phyloP scores from a whole-genome alignment of 2,113 vertebrate species.

The Chamaetylas fuelleborni region DNA sequence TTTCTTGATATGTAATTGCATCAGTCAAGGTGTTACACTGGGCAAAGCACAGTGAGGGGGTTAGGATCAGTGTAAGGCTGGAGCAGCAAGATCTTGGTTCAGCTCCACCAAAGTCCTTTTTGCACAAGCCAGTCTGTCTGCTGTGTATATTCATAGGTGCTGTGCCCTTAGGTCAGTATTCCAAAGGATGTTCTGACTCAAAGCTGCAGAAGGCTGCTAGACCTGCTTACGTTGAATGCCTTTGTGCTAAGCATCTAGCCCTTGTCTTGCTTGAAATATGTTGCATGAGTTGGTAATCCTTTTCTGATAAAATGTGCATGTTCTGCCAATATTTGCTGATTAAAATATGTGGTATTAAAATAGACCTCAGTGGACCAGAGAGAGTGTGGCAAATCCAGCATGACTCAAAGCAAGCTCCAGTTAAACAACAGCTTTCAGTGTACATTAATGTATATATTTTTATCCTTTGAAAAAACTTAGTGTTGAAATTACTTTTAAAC shows the following conservation, averaged over 20 bases:
- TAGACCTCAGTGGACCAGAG: neutral
- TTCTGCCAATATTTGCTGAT: neutral
- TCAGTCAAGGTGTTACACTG: neutral
- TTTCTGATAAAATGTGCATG: neutral
- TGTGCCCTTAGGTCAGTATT: neutral
- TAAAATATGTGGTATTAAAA: neutral
- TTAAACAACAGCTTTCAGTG: neutral
- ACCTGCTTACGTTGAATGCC: neutral
- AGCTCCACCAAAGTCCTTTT: neutral
- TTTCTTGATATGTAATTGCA: neutral
- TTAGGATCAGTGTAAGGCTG: neutral
- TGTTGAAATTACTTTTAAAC: neutral
- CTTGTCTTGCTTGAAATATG: neutral
- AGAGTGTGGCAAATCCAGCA: neutral
- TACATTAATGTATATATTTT: neutral
- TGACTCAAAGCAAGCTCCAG: neutral
- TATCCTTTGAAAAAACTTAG: neutral
- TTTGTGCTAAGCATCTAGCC: neutral
- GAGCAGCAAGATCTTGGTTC: neutral
- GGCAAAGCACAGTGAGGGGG: neutral
- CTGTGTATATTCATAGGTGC: neutral
- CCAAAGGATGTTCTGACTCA: neutral
- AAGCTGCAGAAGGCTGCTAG: neutral
- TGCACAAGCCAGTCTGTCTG: neutral
- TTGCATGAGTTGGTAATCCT: neutral